Percentiles rank a stretch among this genome's conserved stretches.
phyloP scores from a whole-genome alignment of 2,797 vertebrate species.

The Salarias fasciatus region DNA sequence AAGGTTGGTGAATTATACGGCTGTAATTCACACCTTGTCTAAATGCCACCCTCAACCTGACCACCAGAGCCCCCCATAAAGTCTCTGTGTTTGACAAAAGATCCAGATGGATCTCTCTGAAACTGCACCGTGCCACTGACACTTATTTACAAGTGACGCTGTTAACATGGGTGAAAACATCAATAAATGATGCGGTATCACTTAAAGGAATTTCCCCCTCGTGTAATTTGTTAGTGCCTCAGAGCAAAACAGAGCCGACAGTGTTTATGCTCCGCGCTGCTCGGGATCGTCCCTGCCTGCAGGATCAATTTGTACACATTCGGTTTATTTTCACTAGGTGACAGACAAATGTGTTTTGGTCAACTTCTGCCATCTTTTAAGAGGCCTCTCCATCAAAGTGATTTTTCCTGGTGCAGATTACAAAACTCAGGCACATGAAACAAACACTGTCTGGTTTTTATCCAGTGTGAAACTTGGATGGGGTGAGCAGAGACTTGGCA shows the following conservation, averaged over 20 bases:
- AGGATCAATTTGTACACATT: slow-evolving; percentile 46
- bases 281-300: slow-evolving; percentile 12
- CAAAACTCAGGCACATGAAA: slow-evolving; percentile 41
- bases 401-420: slow-evolving; percentile 45
- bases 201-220: slow-evolving; percentile 3
- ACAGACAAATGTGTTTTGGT: slow-evolving; percentile 62
- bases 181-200: slow-evolving; percentile 3
- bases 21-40: no score
- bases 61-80: no score
- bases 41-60: no score
- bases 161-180: no score
- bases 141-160: no score
- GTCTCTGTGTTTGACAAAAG: no score
- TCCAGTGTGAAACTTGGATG: slow-evolving; percentile 31
- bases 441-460: slow-evolving; percentile 34
- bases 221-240: slow-evolving; percentile 28
- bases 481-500: slow-evolving; percentile 27
- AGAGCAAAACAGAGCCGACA: slow-evolving; percentile 30
- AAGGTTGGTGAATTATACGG: no score
- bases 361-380: slow-evolving; percentile 35
- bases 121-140: no score
- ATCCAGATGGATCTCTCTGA: no score
- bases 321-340: slow-evolving; percentile 54
- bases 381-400: slow-evolving; percentile 51
- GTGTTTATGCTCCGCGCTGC: slow-evolving; percentile 33